Percentiles rank a stretch among this genome's conserved stretches.
Conservation (phyloP, 2,888 invertebrate species). For the Octonoba sinensis region DNA sequence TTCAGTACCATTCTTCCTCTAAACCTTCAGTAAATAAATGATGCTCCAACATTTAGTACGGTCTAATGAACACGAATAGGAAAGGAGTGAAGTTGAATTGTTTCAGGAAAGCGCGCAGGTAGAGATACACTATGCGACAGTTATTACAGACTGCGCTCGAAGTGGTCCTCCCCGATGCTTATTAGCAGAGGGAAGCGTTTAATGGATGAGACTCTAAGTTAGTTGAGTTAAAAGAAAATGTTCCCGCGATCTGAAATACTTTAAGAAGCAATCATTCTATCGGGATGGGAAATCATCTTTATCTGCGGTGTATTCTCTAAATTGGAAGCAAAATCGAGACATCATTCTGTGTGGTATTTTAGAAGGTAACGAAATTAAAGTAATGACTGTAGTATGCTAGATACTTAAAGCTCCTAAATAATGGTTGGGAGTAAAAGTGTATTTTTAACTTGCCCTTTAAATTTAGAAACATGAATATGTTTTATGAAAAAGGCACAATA, state of each 20-base stretch:
- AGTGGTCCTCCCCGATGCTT: constrained; percentile 23
- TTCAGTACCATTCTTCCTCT: constrained; percentile 3
- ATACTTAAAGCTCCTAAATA: too few species aligned
- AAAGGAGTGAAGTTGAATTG: constrained; percentile 39
- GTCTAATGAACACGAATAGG: constrained; percentile 50
- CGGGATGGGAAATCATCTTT: too few species aligned
- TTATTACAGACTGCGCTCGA: constrained; percentile 27
- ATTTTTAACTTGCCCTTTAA: too few species aligned
- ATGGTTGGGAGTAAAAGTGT: too few species aligned
- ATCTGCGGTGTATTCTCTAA: too few species aligned
- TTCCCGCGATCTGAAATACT: background rate
- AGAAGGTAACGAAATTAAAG: too few species aligned
- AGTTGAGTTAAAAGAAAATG: constrained; percentile 2
- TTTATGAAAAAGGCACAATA: too few species aligned
- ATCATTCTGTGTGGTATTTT: too few species aligned
- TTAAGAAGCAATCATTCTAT: background rate
- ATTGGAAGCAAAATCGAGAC: too few species aligned
- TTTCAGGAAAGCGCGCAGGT: constrained; percentile 28
- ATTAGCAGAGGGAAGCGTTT: constrained; percentile 29
- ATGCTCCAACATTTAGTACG: constrained; percentile 37
- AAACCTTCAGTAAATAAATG: constrained; percentile 18
- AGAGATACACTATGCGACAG: constrained; percentile 34
- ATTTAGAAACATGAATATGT: too few species aligned
- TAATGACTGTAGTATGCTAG: too few species aligned
- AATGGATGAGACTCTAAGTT: constrained; percentile 26